Percentiles rank a stretch among this genome's conserved stretches.
Evolutionary conservation across 2,113 vertebrate genomes (phyloP).

Genomic region (zebrafish (Danio rerio)): DNA sequence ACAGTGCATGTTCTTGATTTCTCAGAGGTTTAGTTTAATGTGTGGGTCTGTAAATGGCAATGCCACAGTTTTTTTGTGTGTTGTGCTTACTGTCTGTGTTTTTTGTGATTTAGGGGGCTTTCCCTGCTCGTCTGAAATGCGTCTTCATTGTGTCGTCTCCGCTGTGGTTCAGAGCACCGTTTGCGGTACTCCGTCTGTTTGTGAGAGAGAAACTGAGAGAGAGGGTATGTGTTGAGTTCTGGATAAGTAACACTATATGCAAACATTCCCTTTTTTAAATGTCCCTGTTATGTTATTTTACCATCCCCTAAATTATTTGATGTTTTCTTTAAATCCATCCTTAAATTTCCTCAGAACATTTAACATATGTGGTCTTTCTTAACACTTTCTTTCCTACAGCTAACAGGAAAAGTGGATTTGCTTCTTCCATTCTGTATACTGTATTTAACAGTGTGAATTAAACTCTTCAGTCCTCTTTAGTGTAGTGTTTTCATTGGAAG

Average conservation of each 20-base stretch:
- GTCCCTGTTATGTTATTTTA: no score
- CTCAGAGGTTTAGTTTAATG: not conserved
- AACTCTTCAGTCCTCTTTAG: no score
- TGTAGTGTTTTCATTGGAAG: no score
- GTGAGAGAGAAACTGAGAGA: constrained; percentile 81
- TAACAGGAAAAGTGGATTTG: no score
- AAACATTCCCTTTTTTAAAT: not conserved
- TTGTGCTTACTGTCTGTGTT: constrained; percentile 24
- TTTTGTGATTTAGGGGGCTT: constrained; percentile 72
- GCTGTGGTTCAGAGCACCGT: constrained; percentile 82
- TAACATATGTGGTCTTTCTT: no score
- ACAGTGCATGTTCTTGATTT: not conserved
- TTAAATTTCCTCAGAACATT: no score
- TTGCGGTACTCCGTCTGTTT: constrained; percentile 79
- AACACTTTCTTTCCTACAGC: no score
- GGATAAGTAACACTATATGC: not conserved
- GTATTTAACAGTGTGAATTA: no score
- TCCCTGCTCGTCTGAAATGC: constrained; percentile 81
- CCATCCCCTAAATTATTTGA: no score
- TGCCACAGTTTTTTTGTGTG: not conserved
- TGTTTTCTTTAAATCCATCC: no score
- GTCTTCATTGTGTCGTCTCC: constrained; percentile 83
- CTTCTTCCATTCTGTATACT: no score
- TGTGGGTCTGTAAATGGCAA: not conserved
- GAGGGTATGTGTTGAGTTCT: constrained; percentile 65